These are phyloP conservation scores for Rhagologus leucostigma DNA, from an alignment of 2,113 vertebrate genomes.

Conservation along the genomic window DNA sequence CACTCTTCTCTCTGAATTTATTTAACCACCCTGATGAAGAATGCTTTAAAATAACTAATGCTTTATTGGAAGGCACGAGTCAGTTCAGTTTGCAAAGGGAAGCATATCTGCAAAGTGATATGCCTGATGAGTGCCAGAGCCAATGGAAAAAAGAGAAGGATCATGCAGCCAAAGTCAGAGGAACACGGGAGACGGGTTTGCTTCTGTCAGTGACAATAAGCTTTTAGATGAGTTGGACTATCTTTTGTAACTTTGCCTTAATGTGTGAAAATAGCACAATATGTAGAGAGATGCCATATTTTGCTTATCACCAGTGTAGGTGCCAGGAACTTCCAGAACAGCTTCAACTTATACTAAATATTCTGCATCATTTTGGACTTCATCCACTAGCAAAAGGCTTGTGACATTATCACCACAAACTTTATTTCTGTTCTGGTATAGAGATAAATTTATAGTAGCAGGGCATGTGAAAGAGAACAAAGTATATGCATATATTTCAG, in stretches of 20 bases:
- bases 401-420: background rate
- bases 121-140: background rate
- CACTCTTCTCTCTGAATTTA: background rate
- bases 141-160: background rate
- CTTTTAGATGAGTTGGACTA: background rate
- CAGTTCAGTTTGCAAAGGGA: background rate
- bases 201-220: background rate
- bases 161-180: background rate
- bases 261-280: conserved; percentile 28
- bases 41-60: background rate
- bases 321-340: conserved; percentile 43
- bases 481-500: background rate
- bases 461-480: background rate
- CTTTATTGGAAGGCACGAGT: no score
- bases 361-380: conserved; percentile 15
- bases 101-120: background rate
- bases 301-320: background rate
- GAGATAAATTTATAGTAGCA: background rate
- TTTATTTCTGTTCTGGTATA: background rate
- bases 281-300: conserved; percentile 31
- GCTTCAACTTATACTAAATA: conserved; percentile 14
- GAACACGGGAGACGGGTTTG: background rate
- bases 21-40: background rate
- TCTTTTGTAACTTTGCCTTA: conserved; percentile 26
- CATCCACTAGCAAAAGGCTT: conserved; percentile 15